Evolutionary conservation across 2,113 vertebrate genomes (phyloP), one percentile per base, ranked within the genome.

Genomic region (Engraulis encrasicolus): DNA sequence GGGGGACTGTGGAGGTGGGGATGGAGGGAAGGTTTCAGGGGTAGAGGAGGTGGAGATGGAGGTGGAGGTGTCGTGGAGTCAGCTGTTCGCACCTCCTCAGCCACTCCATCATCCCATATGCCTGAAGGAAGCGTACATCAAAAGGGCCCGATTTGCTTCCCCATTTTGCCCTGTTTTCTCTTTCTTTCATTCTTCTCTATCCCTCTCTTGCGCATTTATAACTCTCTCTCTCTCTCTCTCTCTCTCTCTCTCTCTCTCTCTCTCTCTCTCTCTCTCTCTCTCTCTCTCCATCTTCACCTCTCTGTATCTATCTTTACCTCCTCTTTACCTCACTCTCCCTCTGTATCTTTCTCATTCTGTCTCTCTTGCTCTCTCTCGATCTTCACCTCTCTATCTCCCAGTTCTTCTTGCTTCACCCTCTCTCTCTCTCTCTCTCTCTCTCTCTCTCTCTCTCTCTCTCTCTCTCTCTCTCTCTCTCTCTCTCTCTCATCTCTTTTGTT

Each of bases 21-120:
- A n/a, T n/a, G n/a, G n/a, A n/a, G 88, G 92, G 90, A n/a, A n/a
- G n/a, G n/a, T 89, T 92, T 91, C 93, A 92, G 93, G 92, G 93
- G 92, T 91, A 91, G 89, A 48, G 89, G 91, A n/a, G n/a, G 89
- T 89, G 87, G 90, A 92, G 92, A 89, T 92, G 40, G 40, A 9
- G 40, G 40, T 5, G 40, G 40, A 45, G 40, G 40, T 45, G 40
- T 45, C 40, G 34, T n/a, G 66, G 66, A 74, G 66, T 74, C 66
- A 74, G 66, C 66, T 74, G 66, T 36, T 74, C 31, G 12, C 66
- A 34, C 27, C 66, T 74, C 66, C 31, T 5, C 66, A 15, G 66
- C 66, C 66, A 74, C 66, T 74, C 66, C 66, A 74, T 74, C 66
- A 74, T 74, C 66, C n/a, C 27, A 17, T 15, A 74, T 15, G 66